A percentile compares a stretch with the other conserved stretches of the same genome.
phyloP scores from a whole-genome alignment of 2,797 vertebrate species.

The Tachyglossus aculeatus region DNA sequence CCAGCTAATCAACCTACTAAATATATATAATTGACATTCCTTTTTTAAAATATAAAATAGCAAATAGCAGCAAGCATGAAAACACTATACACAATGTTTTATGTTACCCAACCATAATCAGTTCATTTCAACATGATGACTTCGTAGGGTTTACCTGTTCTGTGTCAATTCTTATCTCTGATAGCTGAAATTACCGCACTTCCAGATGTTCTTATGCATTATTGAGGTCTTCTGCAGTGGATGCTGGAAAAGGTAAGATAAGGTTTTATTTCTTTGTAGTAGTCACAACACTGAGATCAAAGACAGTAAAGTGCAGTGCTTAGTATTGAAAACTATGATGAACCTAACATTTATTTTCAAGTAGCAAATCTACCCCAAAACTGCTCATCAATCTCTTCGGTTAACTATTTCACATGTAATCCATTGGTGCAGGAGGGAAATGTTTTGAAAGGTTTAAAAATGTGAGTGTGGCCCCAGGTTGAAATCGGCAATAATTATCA shows the following conservation, averaged over 20 bases:
- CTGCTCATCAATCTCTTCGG: constrained; percentile 73
- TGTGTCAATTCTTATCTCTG: constrained; percentile 86
- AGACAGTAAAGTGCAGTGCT: constrained; percentile 79
- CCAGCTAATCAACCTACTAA: constrained; percentile 80
- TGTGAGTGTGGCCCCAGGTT: accelerated
- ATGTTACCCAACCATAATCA: constrained; percentile 82
- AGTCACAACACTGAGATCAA: constrained; percentile 86
- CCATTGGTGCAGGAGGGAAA: constrained; percentile 35
- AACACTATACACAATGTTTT: constrained; percentile 79
- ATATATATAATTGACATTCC: constrained; percentile 76
- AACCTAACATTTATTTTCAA: constrained; percentile 82
- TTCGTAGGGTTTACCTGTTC: constrained; percentile 88
- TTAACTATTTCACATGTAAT: constrained; percentile 74
- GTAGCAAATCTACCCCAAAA: constrained; percentile 73
- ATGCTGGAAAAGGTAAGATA: constrained; percentile 87
- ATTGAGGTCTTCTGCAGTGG: constrained; percentile 84
- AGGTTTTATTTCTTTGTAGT: constrained; percentile 88
- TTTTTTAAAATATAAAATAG: constrained; percentile 70
- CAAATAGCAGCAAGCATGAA: constrained; percentile 68
- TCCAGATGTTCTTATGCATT: constrained; percentile 85
- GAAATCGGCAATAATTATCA: not conserved
- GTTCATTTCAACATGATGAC: constrained; percentile 82
- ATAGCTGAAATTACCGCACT: constrained; percentile 83
- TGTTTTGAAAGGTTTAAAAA: constrained; percentile 43
- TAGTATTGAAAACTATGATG: constrained; percentile 80